phyloP scores from a whole-genome alignment of 2,797 vertebrate species.

The Holocentrus rufus region DNA sequence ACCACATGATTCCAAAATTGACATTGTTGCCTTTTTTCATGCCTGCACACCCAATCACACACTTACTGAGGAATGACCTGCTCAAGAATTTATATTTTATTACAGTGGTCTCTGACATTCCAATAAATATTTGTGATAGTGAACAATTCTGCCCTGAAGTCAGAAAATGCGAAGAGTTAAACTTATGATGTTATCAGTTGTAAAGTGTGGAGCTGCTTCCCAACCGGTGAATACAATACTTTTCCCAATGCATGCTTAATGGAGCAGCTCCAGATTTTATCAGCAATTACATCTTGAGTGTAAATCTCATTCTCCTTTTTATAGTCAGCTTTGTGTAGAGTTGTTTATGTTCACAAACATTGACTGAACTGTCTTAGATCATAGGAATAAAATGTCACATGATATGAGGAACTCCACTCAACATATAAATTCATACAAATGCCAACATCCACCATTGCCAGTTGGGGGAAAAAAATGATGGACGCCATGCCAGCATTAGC shows the following conservation, averaged over 20 bases:
- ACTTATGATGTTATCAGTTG: constrained; percentile 47
- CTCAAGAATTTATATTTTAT: constrained; percentile 48
- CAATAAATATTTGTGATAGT: constrained; percentile 58
- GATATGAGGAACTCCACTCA: neutral
- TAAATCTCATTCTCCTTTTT: too few relatives aligned
- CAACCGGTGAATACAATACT: constrained; percentile 23
- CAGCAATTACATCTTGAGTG: neutral
- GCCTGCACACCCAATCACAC: constrained; percentile 54
- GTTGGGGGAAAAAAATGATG: neutral
- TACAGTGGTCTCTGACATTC: constrained; percentile 32
- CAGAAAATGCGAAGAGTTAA: constrained; percentile 36
- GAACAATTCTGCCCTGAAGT: constrained; percentile 41
- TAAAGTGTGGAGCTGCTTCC: constrained; percentile 40
- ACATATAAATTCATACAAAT: neutral
- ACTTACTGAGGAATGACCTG: constrained; percentile 61
- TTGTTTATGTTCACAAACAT: constrained; percentile 25
- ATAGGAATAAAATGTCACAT: constrained; percentile 13
- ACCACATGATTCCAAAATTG: constrained; percentile 32
- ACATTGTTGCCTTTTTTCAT: constrained; percentile 50
- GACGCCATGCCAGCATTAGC: neutral
- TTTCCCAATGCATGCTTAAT: neutral
- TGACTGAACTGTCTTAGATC: constrained; percentile 26
- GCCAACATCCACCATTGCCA: neutral
- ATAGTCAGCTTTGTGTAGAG: too few relatives aligned
- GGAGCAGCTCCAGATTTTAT: constrained; percentile 29